phyloP scores from a whole-genome alignment of 2,888 invertebrate species.

The Maniola hyperantus region DNA sequence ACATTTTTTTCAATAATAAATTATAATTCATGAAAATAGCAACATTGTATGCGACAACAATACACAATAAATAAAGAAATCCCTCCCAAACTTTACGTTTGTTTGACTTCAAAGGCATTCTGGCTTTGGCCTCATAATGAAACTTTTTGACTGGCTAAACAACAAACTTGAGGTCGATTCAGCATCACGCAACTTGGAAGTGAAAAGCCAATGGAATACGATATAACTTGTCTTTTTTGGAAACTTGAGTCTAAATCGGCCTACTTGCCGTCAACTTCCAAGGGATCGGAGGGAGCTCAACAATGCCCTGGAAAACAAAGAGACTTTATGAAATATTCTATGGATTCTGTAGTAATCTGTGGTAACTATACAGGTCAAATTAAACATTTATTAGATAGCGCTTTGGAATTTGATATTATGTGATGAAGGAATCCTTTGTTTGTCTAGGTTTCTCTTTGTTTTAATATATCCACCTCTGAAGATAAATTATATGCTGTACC shows the following conservation, averaged over 20 bases:
- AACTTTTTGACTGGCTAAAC: slow-evolving; percentile 60
- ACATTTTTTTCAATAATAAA: no score
- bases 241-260: slow-evolving; percentile 67
- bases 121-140: slow-evolving; percentile 54
- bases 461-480: background rate
- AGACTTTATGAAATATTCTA: slow-evolving; percentile 59
- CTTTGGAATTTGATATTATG: slow-evolving; percentile 11
- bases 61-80: slow-evolving; percentile 29
- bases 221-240: slow-evolving; percentile 72
- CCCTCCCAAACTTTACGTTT: slow-evolving; percentile 34
- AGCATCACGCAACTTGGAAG: slow-evolving; percentile 69
- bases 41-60: background rate
- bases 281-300: slow-evolving; percentile 63
- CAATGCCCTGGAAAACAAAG: slow-evolving; percentile 71
- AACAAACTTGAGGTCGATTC: slow-evolving; percentile 68
- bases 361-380: slow-evolving; percentile 55
- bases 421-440: background rate
- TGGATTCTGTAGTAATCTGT: slow-evolving; percentile 43
- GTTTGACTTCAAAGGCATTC: slow-evolving; percentile 37
- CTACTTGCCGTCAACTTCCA: slow-evolving; percentile 63
- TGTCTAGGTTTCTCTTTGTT: background rate
- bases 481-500: background rate
- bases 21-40: background rate
- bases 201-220: slow-evolving; percentile 70
- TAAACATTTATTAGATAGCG: slow-evolving; percentile 38